These are phyloP conservation scores for Oeneis ivallda DNA, from an alignment of 2,888 invertebrate genomes.

Conservation along the genomic window DNA sequence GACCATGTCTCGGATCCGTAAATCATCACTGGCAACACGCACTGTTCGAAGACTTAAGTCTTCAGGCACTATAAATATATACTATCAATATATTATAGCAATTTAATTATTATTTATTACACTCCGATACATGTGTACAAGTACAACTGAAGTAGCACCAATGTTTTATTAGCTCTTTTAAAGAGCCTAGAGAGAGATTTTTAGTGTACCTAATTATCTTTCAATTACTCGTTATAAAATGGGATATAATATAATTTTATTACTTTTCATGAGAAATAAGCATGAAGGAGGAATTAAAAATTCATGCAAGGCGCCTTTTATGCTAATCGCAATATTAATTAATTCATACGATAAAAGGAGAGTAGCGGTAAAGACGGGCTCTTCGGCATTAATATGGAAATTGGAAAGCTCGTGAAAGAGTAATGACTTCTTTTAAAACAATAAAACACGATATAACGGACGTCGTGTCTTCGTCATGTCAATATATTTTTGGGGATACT, in stretches of 20 bases:
- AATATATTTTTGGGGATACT: slow-evolving; percentile 16
- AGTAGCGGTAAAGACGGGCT: slow-evolving; percentile 28
- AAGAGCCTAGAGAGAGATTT: neutral
- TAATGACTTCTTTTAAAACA: slow-evolving; percentile 22
- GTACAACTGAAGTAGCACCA: too few relatives aligned
- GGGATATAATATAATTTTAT: neutral
- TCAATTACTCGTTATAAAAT: slow-evolving; percentile 1
- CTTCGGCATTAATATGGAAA: slow-evolving; percentile 35
- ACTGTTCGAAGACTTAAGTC: too few relatives aligned
- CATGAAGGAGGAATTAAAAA: slow-evolving; percentile 15
- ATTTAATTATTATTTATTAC: too few relatives aligned
- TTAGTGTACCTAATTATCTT: neutral
- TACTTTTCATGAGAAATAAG: slow-evolving; percentile 2
- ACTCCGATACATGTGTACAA: too few relatives aligned
- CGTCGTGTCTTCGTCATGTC: slow-evolving; percentile 2
- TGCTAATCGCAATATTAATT: slow-evolving; percentile 35
- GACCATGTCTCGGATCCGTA: too few relatives aligned
- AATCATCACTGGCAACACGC: too few relatives aligned
- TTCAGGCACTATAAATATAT: too few relatives aligned
- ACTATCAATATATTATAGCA: too few relatives aligned
- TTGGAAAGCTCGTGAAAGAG: slow-evolving; percentile 23
- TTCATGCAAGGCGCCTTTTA: slow-evolving; percentile 28
- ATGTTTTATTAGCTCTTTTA: neutral
- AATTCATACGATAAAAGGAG: slow-evolving; percentile 31
- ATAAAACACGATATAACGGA: slow-evolving; percentile 22